Percentiles rank a stretch among this genome's conserved stretches.
phyloP scores from a whole-genome alignment of 2,113 vertebrate genomes.

The Microtus oregoni region DNA sequence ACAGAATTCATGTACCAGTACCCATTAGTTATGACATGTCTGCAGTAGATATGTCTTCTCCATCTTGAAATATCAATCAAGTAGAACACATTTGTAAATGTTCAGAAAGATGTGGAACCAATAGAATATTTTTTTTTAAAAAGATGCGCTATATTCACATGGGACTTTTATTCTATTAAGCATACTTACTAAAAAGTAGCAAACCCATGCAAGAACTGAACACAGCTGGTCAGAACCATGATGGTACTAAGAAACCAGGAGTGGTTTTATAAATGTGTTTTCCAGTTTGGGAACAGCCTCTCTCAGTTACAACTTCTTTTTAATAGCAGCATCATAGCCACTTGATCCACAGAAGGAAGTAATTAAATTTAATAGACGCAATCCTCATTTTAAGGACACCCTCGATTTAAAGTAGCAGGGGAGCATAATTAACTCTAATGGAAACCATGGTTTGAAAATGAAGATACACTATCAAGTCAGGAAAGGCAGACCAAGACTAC shows the following conservation, averaged over 20 bases:
- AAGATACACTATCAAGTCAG: not conserved
- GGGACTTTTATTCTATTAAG: slow-evolving; percentile 10
- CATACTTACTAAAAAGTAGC: not conserved
- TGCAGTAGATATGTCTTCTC: slow-evolving; percentile 53
- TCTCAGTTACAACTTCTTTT: not conserved
- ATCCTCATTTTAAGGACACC: slow-evolving; percentile 56
- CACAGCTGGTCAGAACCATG: not conserved
- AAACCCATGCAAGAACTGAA: not conserved
- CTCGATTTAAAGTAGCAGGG: slow-evolving; percentile 49
- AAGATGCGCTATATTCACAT: slow-evolving; percentile 19
- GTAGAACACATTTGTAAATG: slow-evolving; percentile 63
- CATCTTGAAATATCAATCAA: slow-evolving; percentile 55
- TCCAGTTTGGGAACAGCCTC: not conserved
- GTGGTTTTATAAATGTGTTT: not conserved
- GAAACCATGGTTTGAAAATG: slow-evolving; percentile 12
- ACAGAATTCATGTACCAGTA: not conserved
- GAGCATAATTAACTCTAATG: slow-evolving; percentile 58
- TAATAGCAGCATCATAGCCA: slow-evolving; percentile 6
- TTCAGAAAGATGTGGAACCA: not conserved
- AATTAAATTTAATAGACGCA: slow-evolving; percentile 65
- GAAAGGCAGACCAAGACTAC: not conserved
- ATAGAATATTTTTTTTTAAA: not conserved
- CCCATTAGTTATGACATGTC: slow-evolving; percentile 36
- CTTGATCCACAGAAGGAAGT: slow-evolving; percentile 58
- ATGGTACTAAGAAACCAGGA: not conserved